Percentiles rank a stretch among this genome's conserved stretches.
phyloP scores from a whole-genome alignment of 2,888 invertebrate species.

The Mystacides longicornis region DNA sequence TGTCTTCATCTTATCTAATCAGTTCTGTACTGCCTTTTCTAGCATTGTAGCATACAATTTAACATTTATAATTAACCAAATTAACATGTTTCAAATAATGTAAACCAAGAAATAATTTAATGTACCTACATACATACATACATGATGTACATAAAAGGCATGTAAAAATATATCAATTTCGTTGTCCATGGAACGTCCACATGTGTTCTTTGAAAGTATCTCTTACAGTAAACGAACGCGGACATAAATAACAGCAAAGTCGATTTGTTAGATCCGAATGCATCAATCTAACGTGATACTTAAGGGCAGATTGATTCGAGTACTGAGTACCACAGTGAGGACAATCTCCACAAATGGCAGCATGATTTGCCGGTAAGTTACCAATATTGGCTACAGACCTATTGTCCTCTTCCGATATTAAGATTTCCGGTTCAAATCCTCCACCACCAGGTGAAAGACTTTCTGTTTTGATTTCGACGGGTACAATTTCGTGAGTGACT shows the following conservation, averaged over 20 bases:
- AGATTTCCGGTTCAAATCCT: conserved; percentile 45
- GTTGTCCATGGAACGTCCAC: conserved; percentile 58
- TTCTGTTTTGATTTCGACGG: conserved; percentile 42
- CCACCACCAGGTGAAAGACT: conserved; percentile 40
- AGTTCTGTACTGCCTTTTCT: not conserved
- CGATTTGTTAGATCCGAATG: conserved; percentile 62
- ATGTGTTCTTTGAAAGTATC: conserved; percentile 64
- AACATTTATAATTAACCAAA: no score
- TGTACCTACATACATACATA: no score
- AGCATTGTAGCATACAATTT: no score
- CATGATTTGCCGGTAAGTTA: conserved; percentile 34
- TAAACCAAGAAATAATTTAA: no score
- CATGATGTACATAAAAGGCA: no score
- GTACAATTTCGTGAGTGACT: conserved; percentile 32
- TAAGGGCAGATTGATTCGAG: conserved; percentile 62
- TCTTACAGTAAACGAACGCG: conserved; percentile 59
- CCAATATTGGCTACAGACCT: conserved; percentile 29
- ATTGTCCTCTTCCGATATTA: conserved; percentile 44
- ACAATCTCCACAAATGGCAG: conserved; percentile 55
- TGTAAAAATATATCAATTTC: conserved; percentile 45
- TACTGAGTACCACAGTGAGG: conserved; percentile 63
- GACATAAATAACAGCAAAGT: conserved; percentile 62
- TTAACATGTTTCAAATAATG: no score
- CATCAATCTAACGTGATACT: conserved; percentile 61
- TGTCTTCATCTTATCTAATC: not conserved